Evolutionary conservation across 2,888 invertebrate genomes (phyloP), one percentile per base, ranked within the genome.

Genomic region (Pachycephus smyrnensis): DNA sequence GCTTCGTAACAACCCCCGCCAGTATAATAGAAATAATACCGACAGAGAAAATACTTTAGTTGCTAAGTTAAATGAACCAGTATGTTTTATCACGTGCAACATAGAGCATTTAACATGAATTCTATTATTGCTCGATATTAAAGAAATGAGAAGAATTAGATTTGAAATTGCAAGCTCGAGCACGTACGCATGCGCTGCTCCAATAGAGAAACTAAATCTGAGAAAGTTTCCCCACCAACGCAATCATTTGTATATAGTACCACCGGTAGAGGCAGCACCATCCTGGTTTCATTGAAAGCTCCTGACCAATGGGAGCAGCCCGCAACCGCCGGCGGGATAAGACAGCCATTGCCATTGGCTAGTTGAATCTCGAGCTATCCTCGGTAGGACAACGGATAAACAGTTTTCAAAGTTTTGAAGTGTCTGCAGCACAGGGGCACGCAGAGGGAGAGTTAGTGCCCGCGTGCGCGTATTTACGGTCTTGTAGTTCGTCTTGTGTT

Each of bases 261-360:
- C 77, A n/a, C n/a, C 77, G 68, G 68, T 31, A 33, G 79, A 12
- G 81, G 82, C 82, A 77, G 75, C 74, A 82, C 73, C 68, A 40
- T 68, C 23, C 32, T 9, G 1, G 4, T 79, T 73, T 30, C 31
- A 55, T 75, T 75, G 31, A 77, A 33, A 73, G 6, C 71, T 73
- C 11, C 33, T 9, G 71, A 33, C 88, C 85, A 88, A 87, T 87
- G 23, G 74, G 9, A 77, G 80, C 81, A 69, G 79, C 83, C 84
- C 81, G 85, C 81, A 88, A 86, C 86, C 78, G 84, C 79, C 82
- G 86, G 87, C 88, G 88, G 88, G 88, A 88, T 84, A 82, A 83
- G 80, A 80, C 84, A 79, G 12, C 32, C 1, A 1, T 32, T 3
- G 12, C 31, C 68, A 88, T 88, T 88, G 86, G 88, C 35, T 79